These are phyloP conservation scores for Emydocephalus ijimae DNA, from an alignment of 2,113 vertebrate genomes.

Conservation along the genomic window DNA sequence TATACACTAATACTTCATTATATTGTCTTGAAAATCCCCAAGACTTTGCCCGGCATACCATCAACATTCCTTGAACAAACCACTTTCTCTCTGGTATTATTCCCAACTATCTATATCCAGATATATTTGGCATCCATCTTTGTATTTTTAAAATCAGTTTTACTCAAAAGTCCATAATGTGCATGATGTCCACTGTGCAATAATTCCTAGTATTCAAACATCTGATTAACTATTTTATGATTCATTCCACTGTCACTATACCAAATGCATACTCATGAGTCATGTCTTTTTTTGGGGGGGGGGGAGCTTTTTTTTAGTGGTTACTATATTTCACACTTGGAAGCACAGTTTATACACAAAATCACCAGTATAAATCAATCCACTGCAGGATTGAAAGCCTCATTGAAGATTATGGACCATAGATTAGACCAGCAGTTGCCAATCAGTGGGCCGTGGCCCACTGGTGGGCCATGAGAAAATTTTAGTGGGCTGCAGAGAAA, in stretches of 20 bases:
- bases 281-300: background rate
- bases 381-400: background rate
- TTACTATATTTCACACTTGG: background rate
- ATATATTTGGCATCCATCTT: background rate
- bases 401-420: background rate
- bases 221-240: background rate
- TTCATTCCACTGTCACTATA: background rate
- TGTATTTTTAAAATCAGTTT: background rate
- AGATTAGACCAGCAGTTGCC: background rate
- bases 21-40: background rate
- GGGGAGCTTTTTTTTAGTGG: too few relatives aligned
- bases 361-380: background rate
- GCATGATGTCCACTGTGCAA: background rate
- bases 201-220: background rate
- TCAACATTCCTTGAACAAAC: background rate
- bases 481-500: too few relatives aligned
- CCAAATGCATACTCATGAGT: background rate
- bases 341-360: background rate
- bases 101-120: background rate
- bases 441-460: too few relatives aligned
- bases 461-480: too few relatives aligned
- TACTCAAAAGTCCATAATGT: background rate
- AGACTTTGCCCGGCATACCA: background rate
- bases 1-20: background rate
- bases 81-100: background rate